Conservation (phyloP, 2,797 vertebrate species). For the Ibycter americanus region DNA sequence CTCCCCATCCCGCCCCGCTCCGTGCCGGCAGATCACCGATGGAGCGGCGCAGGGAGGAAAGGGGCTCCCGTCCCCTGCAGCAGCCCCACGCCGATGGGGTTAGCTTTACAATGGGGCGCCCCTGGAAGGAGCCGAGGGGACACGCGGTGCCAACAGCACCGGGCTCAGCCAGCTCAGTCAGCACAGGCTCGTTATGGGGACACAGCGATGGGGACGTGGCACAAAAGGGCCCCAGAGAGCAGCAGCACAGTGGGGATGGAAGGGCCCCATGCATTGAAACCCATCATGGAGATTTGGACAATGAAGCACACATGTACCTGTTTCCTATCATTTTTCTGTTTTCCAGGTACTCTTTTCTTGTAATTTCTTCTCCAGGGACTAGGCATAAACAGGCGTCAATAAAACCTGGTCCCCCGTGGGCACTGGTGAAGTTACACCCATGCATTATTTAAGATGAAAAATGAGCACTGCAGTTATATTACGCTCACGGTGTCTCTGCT, state of each 20-base stretch:
- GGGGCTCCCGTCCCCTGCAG: too few species aligned
- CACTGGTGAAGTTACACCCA: not conserved
- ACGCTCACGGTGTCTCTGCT: fast-evolving
- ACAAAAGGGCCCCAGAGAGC: not conserved
- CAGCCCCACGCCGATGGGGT: not conserved
- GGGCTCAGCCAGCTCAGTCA: fast-evolving
- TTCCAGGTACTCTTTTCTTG: not conserved
- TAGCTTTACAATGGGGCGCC: not conserved
- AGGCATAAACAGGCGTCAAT: fast-evolving
- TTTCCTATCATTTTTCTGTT: not conserved
- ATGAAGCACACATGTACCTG: fast-evolving
- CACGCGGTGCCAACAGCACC: fast-evolving
- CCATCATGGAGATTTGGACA: fast-evolving
- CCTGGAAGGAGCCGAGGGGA: not conserved
- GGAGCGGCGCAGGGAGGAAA: not conserved
- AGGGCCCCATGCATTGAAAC: not conserved
- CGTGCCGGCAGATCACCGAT: not conserved
- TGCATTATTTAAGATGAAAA: too few species aligned
- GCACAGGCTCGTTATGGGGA: fast-evolving
- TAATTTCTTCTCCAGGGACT: not conserved
- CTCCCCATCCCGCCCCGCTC: not conserved
- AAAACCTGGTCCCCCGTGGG: fast-evolving
- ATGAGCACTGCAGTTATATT: fast-evolving
- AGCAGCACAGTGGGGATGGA: fast-evolving
- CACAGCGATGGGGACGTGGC: not conserved